Evolutionary conservation across 2,113 vertebrate genomes (phyloP).

Genomic region (Azemiops feae): DNA sequence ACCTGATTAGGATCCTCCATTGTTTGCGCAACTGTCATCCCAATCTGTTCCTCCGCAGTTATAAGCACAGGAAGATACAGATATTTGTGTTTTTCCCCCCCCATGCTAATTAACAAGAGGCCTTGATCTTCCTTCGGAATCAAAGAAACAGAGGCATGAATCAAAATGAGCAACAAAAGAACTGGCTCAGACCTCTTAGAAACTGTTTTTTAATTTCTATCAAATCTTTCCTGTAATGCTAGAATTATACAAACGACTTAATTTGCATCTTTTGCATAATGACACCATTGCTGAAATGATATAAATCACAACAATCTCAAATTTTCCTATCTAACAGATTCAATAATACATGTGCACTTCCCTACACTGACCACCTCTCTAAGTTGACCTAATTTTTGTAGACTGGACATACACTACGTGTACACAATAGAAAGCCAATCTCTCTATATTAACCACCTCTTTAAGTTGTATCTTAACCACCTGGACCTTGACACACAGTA

Average conservation of each 20-base stretch:
- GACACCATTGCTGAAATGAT: background rate
- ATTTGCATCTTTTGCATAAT: background rate
- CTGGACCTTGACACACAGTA: too few relatives aligned
- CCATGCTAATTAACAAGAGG: background rate
- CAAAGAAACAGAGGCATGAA: background rate
- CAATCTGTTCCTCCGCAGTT: background rate
- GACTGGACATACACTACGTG: too few relatives aligned
- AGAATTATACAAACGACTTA: background rate
- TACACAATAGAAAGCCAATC: too few relatives aligned
- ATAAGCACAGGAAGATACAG: background rate
- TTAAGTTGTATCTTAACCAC: too few relatives aligned
- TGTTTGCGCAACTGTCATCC: background rate
- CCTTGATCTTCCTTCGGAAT: background rate
- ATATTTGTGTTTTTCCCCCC: background rate
- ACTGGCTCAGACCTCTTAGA: background rate
- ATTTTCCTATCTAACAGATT: background rate
- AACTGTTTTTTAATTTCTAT: background rate
- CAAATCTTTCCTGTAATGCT: background rate
- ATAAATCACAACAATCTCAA: background rate
- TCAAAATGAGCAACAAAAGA: background rate
- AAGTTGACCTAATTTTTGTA: too few relatives aligned
- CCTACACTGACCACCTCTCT: too few relatives aligned
- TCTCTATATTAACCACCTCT: too few relatives aligned
- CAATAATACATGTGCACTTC: background rate
- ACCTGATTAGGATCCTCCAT: background rate